Evolutionary conservation across 2,113 vertebrate genomes (phyloP), one percentile per base, ranked within the genome.

Genomic region (Ptychochromis oligacanthus): DNA sequence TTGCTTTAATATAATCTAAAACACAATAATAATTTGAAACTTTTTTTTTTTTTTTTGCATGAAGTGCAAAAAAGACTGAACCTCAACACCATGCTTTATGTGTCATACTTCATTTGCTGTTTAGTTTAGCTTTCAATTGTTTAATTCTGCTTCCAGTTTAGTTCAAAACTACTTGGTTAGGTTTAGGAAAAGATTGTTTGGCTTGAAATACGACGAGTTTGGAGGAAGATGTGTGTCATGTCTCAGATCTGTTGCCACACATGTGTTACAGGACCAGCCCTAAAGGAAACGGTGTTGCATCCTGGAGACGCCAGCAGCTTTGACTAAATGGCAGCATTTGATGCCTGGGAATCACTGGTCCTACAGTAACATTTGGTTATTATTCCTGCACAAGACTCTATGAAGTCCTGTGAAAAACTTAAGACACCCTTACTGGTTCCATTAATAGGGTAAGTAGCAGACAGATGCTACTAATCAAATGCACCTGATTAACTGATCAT

Each of bases 11-110:
- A 36, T 36, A 5, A 31, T 5, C 1, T 6, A 36, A 36, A 36
- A 36, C 34, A 6, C 34, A 36, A 36, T 1, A 31, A 31, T 31
- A 31, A 31, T 31, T 31, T 31, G 2, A 31, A 31, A 31, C 5
- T 40, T 0, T 0, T 0, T 17, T 5, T 17, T 1, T 1, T 38
- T 22, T 15, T 43, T 65, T 65, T 43, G 38, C 62, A 43, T 65
- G 24, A 24, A 24, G 62, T 65, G 38, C 13, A 24, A 65, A 43
- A n/a, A 65, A 43, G 24, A 26, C 56, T 58, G 24, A 58, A 7
- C 26, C 52, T 54, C 18, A n/a, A 55, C 57, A 58, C 12, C 13
- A 65, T 65, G 15, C 7, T 24, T 36, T 36, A n/a, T 5, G 34
- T 36, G 34, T 36, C 34, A 36, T 36, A 7, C 6, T 6, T 65